A percentile compares a stretch with the other conserved stretches of the same genome.
phyloP scores from a whole-genome alignment of 2,888 invertebrate genomes.

The Ochropacha duplaris region DNA sequence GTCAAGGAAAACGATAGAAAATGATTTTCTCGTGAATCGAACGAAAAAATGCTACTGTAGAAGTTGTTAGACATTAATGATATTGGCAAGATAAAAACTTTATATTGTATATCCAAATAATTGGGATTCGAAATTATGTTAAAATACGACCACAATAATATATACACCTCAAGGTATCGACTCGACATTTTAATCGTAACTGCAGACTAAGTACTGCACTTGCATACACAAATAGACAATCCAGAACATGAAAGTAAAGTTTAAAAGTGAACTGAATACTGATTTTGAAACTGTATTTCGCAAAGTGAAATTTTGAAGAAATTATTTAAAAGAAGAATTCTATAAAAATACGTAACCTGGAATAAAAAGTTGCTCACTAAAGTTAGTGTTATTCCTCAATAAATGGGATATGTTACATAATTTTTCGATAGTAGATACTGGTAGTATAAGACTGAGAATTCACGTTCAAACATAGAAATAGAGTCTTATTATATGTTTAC shows the following conservation, averaged over 20 bases:
- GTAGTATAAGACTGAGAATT: too few species aligned
- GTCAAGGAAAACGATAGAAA: too few species aligned
- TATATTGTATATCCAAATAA: neutral
- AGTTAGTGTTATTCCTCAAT: too few species aligned
- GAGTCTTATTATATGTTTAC: too few species aligned
- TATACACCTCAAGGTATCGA: neutral
- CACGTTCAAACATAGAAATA: too few species aligned
- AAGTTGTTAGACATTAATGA: too few species aligned
- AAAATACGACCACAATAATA: neutral
- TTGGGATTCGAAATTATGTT: neutral
- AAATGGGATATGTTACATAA: too few species aligned
- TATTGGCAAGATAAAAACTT: too few species aligned
- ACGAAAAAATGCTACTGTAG: neutral
- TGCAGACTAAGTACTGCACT: neutral
- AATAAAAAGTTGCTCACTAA: too few species aligned
- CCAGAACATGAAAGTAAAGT: constrained; percentile 5
- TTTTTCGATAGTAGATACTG: too few species aligned
- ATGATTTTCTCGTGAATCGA: neutral
- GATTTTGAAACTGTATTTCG: neutral
- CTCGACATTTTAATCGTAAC: constrained; percentile 1
- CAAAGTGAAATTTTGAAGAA: neutral
- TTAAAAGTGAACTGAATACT: constrained; percentile 11
- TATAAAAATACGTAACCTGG: too few species aligned
- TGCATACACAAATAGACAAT: constrained; percentile 7
- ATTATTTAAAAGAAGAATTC: neutral